Evolutionary conservation across 2,113 vertebrate genomes (phyloP).

Genomic region (Dasyprocta punctata): DNA sequence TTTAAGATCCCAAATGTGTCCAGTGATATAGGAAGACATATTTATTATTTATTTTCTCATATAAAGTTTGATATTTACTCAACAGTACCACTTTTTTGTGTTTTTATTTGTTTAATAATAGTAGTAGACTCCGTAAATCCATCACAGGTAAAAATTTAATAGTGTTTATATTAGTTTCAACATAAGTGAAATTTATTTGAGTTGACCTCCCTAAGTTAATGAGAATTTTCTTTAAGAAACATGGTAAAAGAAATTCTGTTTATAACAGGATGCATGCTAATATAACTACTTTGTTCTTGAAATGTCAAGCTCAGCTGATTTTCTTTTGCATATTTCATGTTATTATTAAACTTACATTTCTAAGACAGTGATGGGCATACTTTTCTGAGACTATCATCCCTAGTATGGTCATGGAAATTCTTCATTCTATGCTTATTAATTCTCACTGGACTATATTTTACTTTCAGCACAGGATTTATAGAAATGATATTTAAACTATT

Average conservation of each 20-base stretch:
- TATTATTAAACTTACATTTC: background rate
- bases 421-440: background rate
- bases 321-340: background rate
- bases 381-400: background rate
- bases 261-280: background rate
- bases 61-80: background rate
- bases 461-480: background rate
- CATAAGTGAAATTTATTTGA: background rate
- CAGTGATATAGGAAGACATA: background rate
- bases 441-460: background rate
- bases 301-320: background rate
- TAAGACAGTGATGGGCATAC: background rate
- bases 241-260: background rate
- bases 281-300: background rate
- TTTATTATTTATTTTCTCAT: background rate
- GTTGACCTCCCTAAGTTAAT: background rate
- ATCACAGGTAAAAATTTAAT: background rate
- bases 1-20: background rate
- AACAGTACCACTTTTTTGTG: background rate
- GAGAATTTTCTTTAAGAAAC: background rate
- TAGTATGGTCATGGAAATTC: background rate
- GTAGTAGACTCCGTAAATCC: background rate
- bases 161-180: background rate
- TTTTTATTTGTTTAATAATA: background rate
- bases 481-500: background rate